Percentiles rank a stretch among this genome's conserved stretches.
These are phyloP conservation scores for Pangasius krempfi DNA, from an alignment of 2,797 vertebrate genomes.

Conservation along the genomic window DNA sequence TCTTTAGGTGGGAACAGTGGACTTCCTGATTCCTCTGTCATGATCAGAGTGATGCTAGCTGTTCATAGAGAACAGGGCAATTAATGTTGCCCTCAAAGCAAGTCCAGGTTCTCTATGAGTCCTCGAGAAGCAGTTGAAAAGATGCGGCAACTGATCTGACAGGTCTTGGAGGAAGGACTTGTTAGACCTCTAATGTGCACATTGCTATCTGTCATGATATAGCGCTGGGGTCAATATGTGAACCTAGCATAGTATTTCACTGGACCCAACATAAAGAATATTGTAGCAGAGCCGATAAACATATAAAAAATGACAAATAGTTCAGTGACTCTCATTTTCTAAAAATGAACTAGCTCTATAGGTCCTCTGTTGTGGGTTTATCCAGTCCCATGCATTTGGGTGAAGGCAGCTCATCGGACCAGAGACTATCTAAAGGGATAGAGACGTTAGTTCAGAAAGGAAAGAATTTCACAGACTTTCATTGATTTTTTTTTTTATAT, in stretches of 20 bases:
- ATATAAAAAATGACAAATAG: background rate
- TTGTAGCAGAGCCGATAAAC: background rate
- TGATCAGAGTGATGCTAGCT: background rate
- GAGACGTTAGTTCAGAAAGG: background rate
- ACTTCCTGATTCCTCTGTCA: background rate
- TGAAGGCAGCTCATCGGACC: background rate
- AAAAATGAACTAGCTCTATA: background rate
- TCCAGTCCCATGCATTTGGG: background rate
- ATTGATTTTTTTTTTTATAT: background rate
- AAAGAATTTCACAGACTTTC: background rate
- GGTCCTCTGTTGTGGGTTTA: background rate
- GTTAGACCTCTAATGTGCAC: background rate
- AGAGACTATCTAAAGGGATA: background rate
- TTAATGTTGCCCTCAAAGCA: background rate
- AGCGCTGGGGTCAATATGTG: background rate
- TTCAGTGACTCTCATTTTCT: background rate
- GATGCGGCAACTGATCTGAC: background rate
- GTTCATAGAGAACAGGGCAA: background rate
- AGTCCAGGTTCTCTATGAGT: background rate
- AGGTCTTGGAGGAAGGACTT: no score
- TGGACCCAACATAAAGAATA: background rate
- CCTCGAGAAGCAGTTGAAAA: background rate
- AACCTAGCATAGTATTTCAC: background rate
- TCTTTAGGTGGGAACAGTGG: background rate
- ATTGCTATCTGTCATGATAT: background rate